phyloP scores from a whole-genome alignment of 2,797 vertebrate genomes.

The Taenioides sp. region DNA sequence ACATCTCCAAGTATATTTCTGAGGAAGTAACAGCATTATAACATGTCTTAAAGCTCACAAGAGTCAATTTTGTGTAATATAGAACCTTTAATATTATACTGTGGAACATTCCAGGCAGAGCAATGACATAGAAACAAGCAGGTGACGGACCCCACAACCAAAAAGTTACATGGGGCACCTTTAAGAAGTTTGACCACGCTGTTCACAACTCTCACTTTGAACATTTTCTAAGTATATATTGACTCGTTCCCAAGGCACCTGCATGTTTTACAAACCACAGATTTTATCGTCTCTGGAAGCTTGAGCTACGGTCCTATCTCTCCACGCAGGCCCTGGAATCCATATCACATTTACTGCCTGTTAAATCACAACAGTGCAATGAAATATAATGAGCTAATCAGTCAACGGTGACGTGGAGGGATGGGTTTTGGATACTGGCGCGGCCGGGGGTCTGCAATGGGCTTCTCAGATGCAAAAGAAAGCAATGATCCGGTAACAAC shows the following conservation, averaged over 20 bases:
- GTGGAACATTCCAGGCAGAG: no score
- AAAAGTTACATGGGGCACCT: no score
- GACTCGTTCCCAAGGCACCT: conserved; percentile 17
- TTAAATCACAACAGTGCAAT: conserved; percentile 51
- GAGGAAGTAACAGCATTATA: no score
- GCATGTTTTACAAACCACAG: conserved; percentile 27
- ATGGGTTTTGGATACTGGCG: conserved; percentile 17
- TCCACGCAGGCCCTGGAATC: conserved; percentile 39
- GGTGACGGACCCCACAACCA: no score
- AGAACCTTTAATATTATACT: no score
- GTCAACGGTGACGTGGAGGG: conserved; percentile 38
- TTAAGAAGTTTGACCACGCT: conserved; percentile 10
- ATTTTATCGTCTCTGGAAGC: conserved; percentile 31
- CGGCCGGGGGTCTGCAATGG: conserved; percentile 12
- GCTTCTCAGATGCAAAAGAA: conserved; percentile 23
- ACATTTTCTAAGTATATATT: conserved; percentile 28
- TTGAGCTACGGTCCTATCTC: conserved; percentile 30
- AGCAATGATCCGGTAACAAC: conserved; percentile 13
- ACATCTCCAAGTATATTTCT: no score
- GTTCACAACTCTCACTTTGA: conserved; percentile 18
- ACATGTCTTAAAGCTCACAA: no score
- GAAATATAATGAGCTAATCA: conserved; percentile 57
- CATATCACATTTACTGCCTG: conserved; percentile 33
- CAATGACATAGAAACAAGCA: no score
- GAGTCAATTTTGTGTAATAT: no score